These are phyloP conservation scores for Helicolenus hilgendorfi DNA, from an alignment of 2,797 vertebrate species.

Conservation along the genomic window DNA sequence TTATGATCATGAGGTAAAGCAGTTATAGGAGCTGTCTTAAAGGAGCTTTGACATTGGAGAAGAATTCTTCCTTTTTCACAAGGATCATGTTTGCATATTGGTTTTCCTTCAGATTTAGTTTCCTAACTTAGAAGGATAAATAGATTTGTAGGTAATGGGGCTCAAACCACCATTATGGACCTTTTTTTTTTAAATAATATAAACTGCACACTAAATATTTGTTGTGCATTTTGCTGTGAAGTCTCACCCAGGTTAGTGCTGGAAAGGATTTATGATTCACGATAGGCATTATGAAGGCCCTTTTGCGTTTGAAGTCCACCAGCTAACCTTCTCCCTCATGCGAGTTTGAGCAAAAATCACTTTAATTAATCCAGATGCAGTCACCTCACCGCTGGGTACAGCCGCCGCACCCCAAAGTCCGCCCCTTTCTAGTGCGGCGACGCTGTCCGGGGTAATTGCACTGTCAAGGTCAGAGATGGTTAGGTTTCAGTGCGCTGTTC, in stretches of 20 bases:
- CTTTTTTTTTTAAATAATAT: background rate
- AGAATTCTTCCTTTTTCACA: background rate
- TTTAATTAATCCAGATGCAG: constrained; percentile 71
- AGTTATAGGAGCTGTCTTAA: background rate
- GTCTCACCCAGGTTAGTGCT: background rate
- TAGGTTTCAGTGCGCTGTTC: constrained; percentile 70
- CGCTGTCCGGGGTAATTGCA: constrained; percentile 66
- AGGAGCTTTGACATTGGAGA: background rate
- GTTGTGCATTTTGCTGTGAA: background rate
- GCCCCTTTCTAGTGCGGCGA: constrained; percentile 32
- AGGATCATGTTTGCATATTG: background rate
- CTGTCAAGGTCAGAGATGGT: constrained; percentile 71
- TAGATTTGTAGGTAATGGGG: background rate
- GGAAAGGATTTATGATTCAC: constrained; percentile 14
- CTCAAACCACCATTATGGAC: background rate
- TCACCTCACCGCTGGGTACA: constrained; percentile 64
- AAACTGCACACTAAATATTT: background rate
- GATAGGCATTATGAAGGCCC: constrained; percentile 24
- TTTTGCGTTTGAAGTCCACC: constrained; percentile 58
- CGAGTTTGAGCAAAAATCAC: constrained; percentile 65
- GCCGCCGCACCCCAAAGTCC: constrained; percentile 29
- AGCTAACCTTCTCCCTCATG: constrained; percentile 37
- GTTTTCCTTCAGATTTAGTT: background rate
- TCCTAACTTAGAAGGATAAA: background rate
- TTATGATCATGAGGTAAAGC: background rate